A percentile compares a stretch with the other conserved stretches of the same genome.
phyloP scores from a whole-genome alignment of 2,888 invertebrate genomes.

The Glyphotaelius pellucidus region DNA sequence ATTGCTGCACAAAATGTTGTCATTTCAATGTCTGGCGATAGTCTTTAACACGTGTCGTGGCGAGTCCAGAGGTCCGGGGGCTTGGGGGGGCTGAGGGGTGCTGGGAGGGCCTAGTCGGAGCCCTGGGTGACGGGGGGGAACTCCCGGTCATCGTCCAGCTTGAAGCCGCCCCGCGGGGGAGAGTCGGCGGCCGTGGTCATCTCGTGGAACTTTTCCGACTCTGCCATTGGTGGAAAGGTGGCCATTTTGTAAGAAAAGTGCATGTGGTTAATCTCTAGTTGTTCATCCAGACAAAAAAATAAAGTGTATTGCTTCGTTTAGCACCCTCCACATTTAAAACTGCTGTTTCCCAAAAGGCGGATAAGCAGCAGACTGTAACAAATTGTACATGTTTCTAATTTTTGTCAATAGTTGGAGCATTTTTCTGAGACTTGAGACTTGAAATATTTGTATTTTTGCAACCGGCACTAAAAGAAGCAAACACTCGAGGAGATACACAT shows the following conservation, averaged over 20 bases:
- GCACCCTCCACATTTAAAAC: background rate
- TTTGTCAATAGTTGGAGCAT: background rate
- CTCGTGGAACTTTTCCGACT: conserved; percentile 85
- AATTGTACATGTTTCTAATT: no score
- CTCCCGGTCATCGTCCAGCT: conserved; percentile 89
- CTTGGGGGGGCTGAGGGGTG: background rate
- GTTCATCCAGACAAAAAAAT: background rate
- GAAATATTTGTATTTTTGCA: background rate
- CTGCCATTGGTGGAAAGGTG: conserved; percentile 71
- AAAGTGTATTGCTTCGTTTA: background rate
- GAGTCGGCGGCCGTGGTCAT: conserved; percentile 85
- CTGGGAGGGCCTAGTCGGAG: conserved; percentile 49
- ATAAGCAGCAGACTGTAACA: no score
- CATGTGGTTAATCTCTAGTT: conserved; percentile 32
- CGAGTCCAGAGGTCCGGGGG: background rate
- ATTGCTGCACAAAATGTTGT: conserved; percentile 36
- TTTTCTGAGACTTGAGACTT: background rate
- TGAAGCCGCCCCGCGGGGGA: conserved; percentile 82
- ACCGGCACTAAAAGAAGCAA: conserved; percentile 11
- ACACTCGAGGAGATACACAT: background rate
- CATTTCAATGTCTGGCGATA: conserved; percentile 19
- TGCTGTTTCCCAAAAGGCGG: background rate
- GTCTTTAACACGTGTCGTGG: conserved; percentile 32
- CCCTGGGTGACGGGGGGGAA: conserved; percentile 84
- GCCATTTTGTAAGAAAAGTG: conserved; percentile 39